Evolutionary conservation across 2,113 vertebrate species (phyloP).

Genomic region (Mola mola): DNA sequence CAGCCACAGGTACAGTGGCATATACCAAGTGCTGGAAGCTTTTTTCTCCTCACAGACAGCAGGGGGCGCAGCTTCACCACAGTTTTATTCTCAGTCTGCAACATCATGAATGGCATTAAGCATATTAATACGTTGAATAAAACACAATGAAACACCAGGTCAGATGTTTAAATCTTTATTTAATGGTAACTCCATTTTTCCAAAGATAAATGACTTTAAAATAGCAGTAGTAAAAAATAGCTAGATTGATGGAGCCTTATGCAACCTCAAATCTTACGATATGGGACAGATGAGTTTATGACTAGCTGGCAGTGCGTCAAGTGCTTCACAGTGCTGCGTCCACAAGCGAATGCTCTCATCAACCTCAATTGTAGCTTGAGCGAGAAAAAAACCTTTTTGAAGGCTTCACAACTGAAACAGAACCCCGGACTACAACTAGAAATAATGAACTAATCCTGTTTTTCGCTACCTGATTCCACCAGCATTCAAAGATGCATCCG

Average conservation of each 20-base stretch:
- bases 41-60: too few species aligned
- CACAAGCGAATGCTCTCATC: neutral
- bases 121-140: too few species aligned
- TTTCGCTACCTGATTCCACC: neutral
- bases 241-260: constrained; percentile 3
- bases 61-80: too few species aligned
- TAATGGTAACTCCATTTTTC: constrained; percentile 3
- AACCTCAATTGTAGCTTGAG: neutral
- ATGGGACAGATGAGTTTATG: constrained; percentile 7
- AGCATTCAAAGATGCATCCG: neutral
- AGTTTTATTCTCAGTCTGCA: too few species aligned
- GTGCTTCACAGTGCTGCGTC: constrained; percentile 30
- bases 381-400: neutral
- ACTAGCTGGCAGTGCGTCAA: constrained; percentile 13
- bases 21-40: too few species aligned
- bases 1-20: too few species aligned
- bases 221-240: constrained; percentile 33
- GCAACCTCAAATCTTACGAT: neutral
- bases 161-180: constrained; percentile 27
- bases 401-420: neutral
- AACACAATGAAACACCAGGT: neutral
- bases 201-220: constrained; percentile 9
- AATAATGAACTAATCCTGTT: neutral
- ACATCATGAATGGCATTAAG: too few species aligned
- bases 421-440: neutral